Base-by-base conservation (phyloP, 2,797 vertebrate genomes). In the Tragopan temminckii region DNA sequence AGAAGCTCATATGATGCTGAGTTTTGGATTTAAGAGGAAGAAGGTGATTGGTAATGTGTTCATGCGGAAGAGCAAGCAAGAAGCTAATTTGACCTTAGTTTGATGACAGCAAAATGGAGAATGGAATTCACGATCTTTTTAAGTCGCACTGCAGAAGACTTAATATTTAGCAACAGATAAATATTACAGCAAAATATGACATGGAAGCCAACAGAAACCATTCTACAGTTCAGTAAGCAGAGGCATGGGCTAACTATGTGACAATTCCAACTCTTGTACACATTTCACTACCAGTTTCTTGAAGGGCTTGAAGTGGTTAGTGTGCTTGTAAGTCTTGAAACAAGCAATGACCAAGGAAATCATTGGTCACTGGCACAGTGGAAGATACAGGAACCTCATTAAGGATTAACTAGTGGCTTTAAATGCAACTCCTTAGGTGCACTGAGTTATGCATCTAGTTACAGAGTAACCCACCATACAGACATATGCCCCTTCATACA, bases 401-500 rank as follows among this genome's bases (percentile, higher is more conserved):
- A 36, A 40, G 36, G 18, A 57, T 48, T 61, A 67, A 23, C 18
- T 53, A 52, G 25, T 13, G 18, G 7, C 17, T 40, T 35, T 50
- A 29, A 90, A 61, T 43, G 17, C 66, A 20, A 16, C 21, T 80
- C 42, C 53, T 68, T 18, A 40, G 29, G 25, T 50, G 40, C n/a
- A 31, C 5, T 21, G n/a, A 87, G n/a, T 20, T 61, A 9, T 63
- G 33, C 43, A 52, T 29, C 48, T 63, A 35, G 45, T n/a, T 19
- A 88, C 19, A 62, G 19, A 57, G 10, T 33, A 38, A 66, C 12
- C 33, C 48, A 68, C 48, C 33, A 23, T 45, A 48, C 46, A 76
- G 13, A 57, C 16, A 31, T 0, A 25, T 52, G 10, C 29, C 61
- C 59, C 35, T 71, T 55, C 0, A 0, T 62, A 38, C 11, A 13